These are phyloP conservation scores for Protaetia brevitarsis DNA, from an alignment of 1,140 invertebrate genomes.

Conservation along the genomic window DNA sequence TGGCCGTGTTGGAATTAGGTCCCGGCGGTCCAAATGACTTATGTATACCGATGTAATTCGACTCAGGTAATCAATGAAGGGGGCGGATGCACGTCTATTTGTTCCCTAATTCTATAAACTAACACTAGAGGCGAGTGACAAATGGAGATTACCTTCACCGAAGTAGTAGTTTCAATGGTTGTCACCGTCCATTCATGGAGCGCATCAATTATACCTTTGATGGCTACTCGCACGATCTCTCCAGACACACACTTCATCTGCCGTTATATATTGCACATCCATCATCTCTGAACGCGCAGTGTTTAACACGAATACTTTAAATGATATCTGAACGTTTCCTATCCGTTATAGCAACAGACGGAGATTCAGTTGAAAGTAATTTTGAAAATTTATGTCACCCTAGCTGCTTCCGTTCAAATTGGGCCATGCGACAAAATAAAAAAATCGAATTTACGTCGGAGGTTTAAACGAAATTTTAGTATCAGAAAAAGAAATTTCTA, in stretches of 20 bases:
- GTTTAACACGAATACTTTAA: neutral
- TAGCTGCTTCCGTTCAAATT: too few relatives aligned
- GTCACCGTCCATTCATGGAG: conserved; percentile 1
- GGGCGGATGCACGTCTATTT: conserved; percentile 3
- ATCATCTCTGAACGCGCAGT: neutral
- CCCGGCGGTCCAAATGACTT: neutral
- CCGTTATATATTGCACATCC: neutral
- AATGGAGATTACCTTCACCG: conserved; percentile 11
- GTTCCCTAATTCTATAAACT: conserved; percentile 18
- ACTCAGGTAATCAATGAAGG: conserved; percentile 16
- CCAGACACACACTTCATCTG: neutral
- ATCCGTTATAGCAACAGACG: neutral
- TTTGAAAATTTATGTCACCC: too few relatives aligned
- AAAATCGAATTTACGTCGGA: too few relatives aligned
- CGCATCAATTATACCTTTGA: conserved; percentile 18
- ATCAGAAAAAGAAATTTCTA: too few relatives aligned
- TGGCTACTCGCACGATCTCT: neutral
- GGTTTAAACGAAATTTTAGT: too few relatives aligned
- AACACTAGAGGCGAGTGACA: conserved; percentile 15
- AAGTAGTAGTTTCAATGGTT: conserved; percentile 15
- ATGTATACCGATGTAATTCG: conserved; percentile 12
- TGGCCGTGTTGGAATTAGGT: neutral
- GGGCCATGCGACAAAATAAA: too few relatives aligned
- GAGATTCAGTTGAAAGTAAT: too few relatives aligned
- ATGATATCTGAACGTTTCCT: neutral